phyloP scores from a whole-genome alignment of 2,888 invertebrate species.

The Dioctria linearis region DNA sequence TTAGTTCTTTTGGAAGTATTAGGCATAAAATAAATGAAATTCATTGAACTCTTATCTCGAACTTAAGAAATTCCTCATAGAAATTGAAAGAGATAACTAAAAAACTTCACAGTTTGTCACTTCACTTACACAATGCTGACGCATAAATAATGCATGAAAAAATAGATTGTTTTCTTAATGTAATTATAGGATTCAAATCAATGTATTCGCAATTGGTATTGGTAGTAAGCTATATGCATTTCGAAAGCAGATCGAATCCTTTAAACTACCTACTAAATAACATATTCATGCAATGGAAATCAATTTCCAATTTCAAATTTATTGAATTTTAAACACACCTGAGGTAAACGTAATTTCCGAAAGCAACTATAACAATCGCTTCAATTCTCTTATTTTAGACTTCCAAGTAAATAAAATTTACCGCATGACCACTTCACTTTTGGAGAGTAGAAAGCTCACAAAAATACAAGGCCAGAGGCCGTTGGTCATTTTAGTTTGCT shows the following conservation, averaged over 20 bases:
- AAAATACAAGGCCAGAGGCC: background rate
- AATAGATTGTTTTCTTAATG: conserved; percentile 11
- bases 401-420: background rate
- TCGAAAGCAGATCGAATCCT: conserved; percentile 40
- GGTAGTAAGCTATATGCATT: no score
- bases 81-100: no score
- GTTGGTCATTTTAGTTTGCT: conserved; percentile 4
- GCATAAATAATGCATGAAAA: conserved; percentile 32
- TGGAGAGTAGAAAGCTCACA: background rate
- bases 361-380: background rate
- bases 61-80: no score
- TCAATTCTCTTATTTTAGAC: background rate
- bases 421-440: background rate
- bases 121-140: conserved; percentile 13
- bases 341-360: conserved; percentile 10
- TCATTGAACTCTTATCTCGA: no score
- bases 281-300: conserved; percentile 40
- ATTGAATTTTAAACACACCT: background rate
- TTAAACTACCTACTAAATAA: conserved; percentile 21
- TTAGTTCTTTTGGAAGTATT: no score
- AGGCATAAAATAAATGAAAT: no score
- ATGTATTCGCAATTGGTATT: no score
- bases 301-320: conserved; percentile 22
- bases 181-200: background rate
- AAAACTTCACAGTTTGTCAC: background rate